Conservation (phyloP, 2,888 invertebrate species). For the Thecophora atra region DNA sequence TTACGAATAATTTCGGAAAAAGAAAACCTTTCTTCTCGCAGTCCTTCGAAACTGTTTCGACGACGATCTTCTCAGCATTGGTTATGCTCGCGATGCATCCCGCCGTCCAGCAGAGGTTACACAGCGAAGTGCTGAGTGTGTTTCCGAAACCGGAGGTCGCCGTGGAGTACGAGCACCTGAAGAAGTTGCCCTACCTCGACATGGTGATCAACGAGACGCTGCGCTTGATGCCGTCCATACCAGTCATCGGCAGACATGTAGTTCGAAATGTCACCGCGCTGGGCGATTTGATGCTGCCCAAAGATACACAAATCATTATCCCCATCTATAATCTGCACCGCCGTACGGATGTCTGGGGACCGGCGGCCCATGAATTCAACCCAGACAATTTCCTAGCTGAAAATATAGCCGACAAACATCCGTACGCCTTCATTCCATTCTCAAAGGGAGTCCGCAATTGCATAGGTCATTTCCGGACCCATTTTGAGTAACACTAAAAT, state of each 20-base stretch:
- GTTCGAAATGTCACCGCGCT: slow-evolving; percentile 36
- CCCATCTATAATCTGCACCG: slow-evolving; percentile 53
- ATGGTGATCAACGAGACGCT: slow-evolving; percentile 51
- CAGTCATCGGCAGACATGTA: slow-evolving; percentile 46
- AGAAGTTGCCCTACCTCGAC: slow-evolving; percentile 47
- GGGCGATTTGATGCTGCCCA: slow-evolving; percentile 42
- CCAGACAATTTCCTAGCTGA: slow-evolving; percentile 54
- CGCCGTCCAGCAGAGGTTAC: slow-evolving; percentile 49
- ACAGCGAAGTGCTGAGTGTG: slow-evolving; percentile 45
- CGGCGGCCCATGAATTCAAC: slow-evolving; percentile 49
- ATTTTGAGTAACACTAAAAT: background rate
- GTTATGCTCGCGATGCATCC: slow-evolving; percentile 52
- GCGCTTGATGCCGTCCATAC: slow-evolving; percentile 49
- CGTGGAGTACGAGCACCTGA: slow-evolving; percentile 43
- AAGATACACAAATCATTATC: slow-evolving; percentile 48
- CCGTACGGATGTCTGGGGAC: slow-evolving; percentile 50
- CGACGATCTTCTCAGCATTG: slow-evolving; percentile 45
- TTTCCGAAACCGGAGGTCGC: slow-evolving; percentile 37
- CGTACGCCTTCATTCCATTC: slow-evolving; percentile 54
- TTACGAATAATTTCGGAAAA: background rate
- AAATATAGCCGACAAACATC: slow-evolving; percentile 48
- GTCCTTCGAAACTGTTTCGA: slow-evolving; percentile 52
- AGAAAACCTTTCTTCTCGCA: slow-evolving; percentile 3
- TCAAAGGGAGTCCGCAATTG: slow-evolving; percentile 52
- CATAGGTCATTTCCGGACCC: slow-evolving; percentile 44